Evolutionary conservation across 2,113 vertebrate species (phyloP).

Genomic region (Excalfactoria chinensis): DNA sequence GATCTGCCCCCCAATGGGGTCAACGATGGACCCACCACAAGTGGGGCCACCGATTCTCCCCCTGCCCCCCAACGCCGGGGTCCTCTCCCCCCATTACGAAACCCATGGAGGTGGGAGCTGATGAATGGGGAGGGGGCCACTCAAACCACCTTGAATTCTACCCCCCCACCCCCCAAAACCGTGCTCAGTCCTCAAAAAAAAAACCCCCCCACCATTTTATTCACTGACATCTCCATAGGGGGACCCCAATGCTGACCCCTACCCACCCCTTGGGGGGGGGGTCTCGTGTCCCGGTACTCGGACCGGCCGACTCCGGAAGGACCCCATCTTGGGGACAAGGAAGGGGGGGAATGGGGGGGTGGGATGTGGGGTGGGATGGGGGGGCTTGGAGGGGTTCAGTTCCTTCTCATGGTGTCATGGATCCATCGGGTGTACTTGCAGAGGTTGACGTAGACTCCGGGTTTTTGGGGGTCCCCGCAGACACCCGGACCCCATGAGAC

Average conservation of each 20-base stretch:
- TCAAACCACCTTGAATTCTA: too few species aligned
- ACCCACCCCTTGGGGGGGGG: neutral
- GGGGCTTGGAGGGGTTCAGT: neutral
- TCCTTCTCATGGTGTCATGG: neutral
- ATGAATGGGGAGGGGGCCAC: too few species aligned
- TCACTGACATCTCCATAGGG: neutral
- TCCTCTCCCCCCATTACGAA: too few species aligned
- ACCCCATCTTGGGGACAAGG: neutral
- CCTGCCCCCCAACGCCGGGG: too few species aligned
- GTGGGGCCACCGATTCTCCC: too few species aligned
- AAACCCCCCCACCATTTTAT: neutral
- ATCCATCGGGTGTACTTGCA: neutral
- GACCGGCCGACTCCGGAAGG: neutral
- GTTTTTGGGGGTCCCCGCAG: neutral
- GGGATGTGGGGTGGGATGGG: too few species aligned
- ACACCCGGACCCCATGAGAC: neutral
- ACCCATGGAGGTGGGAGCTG: too few species aligned
- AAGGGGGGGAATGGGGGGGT: rapidly evolving
- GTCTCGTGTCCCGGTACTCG: neutral
- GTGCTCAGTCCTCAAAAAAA: neutral
- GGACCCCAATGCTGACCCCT: neutral
- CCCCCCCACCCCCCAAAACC: too few species aligned
- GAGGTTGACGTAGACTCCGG: neutral
- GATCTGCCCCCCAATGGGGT: too few species aligned
- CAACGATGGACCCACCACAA: too few species aligned